Conservation (phyloP, 2,888 invertebrate species). For the Tetragonisca angustula region DNA sequence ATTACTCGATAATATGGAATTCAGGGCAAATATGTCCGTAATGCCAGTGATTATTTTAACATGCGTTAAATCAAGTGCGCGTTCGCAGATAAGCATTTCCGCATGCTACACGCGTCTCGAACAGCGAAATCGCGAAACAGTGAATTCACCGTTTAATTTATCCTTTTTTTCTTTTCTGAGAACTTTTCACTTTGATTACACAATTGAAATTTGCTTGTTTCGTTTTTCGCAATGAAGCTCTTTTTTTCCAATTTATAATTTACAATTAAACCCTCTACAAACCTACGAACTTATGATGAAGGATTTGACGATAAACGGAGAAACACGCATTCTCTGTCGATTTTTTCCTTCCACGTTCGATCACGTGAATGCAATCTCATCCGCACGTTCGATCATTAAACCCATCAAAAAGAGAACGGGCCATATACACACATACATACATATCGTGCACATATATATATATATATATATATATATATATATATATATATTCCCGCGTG, state of each 20-base stretch:
- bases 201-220: not conserved
- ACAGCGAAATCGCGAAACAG: too few species aligned
- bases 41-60: not conserved
- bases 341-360: not conserved
- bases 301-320: not conserved
- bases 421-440: not conserved
- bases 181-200: not conserved
- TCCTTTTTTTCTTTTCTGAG: too few species aligned
- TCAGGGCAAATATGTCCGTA: not conserved
- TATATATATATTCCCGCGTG: not conserved
- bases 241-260: not conserved
- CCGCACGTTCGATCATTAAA: conserved; percentile 10
- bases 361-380: not conserved
- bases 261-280: not conserved
- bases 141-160: too few species aligned
- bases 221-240: not conserved
- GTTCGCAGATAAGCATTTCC: not conserved
- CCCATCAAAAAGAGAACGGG: not conserved
- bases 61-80: conserved; percentile 5
- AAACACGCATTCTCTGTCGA: not conserved
- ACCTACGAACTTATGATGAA: not conserved
- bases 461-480: not conserved
- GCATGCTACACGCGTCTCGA: not conserved
- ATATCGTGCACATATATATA: too few species aligned
- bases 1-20: conserved; percentile 6